These are phyloP conservation scores for Microtus oregoni DNA, from an alignment of 2,113 vertebrate genomes.

Conservation along the genomic window DNA sequence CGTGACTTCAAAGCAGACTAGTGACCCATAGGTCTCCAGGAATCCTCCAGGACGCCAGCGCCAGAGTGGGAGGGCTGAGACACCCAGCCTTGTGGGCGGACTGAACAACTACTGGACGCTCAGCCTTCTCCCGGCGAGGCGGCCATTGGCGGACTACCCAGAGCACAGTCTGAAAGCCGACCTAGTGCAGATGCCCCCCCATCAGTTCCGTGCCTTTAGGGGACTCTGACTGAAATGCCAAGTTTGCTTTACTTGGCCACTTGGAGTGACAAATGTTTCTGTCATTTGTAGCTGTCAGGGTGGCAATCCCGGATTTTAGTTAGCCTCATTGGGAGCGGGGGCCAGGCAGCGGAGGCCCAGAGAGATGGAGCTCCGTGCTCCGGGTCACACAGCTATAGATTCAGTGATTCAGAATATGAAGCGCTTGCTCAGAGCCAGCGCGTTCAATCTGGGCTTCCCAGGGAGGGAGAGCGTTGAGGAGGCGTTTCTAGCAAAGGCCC, in stretches of 20 bases:
- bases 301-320: background rate
- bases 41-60: background rate
- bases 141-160: too few relatives aligned
- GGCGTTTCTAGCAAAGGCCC: background rate
- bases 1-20: background rate
- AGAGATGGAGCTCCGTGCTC: background rate
- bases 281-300: background rate
- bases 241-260: background rate
- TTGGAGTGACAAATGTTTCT: background rate
- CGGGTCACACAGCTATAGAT: background rate
- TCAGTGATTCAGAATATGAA: background rate
- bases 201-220: background rate
- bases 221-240: background rate
- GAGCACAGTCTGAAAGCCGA: too few relatives aligned
- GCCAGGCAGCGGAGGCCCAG: background rate
- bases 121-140: background rate
- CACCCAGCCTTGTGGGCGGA: background rate
- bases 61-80: background rate
- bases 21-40: background rate
- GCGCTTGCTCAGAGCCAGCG: background rate
- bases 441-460: background rate
- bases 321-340: background rate
- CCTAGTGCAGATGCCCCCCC: background rate
- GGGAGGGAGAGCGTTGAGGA: too few relatives aligned
- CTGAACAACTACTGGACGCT: background rate